Evolutionary conservation across 1,140 invertebrate genomes (phyloP), one percentile per base, ranked within the genome.

Genomic region (Oppia nitens): DNA sequence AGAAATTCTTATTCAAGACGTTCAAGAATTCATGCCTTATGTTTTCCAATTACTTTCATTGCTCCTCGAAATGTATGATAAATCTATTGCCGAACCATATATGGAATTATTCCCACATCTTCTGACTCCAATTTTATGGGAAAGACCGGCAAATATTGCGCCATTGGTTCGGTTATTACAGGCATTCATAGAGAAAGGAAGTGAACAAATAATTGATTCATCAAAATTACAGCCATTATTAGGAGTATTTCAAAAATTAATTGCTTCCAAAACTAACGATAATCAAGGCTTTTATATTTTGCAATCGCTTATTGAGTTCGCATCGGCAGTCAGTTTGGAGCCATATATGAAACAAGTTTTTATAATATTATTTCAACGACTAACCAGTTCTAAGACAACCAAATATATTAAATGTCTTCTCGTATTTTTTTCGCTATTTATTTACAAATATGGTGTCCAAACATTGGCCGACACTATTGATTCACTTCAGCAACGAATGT

Each of bases 1-100:
- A 74, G 80, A 80, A 55, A 92, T 98, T 67, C 74, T 98, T 0
- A 83, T 88, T 65, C 84, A 93, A 72, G 92, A 97, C 72, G 83
- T 96, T 55, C 83, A 91, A 77, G 93, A 97, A 74, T 97, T 97
- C 76, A 83, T 95, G 71, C 93, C 93, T 0, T 97, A 98, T 72
- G 86, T 93, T 32, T 95, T 97, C 71, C 93, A 98, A 86, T 82
- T 98, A 68, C 74, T 97, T 29, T 90, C 91, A 0, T 74, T 97
- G 3, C 73, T 97, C 29, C 76, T 98, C 69, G 91, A 97, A 74
- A 73, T 89, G 56, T 83, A 86, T 60, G 68, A 61, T 2, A 27
- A 55, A 2, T 23, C 2, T 12, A 77, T 88, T 58, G 81, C 86
- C 0, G 83, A 85, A 50, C 78, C 85, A 0, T 98, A 97, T 71